A percentile compares a stretch with the other conserved stretches of the same genome.
phyloP scores from a whole-genome alignment of 2,888 invertebrate genomes.

The Hemicrepidius hirtus region DNA sequence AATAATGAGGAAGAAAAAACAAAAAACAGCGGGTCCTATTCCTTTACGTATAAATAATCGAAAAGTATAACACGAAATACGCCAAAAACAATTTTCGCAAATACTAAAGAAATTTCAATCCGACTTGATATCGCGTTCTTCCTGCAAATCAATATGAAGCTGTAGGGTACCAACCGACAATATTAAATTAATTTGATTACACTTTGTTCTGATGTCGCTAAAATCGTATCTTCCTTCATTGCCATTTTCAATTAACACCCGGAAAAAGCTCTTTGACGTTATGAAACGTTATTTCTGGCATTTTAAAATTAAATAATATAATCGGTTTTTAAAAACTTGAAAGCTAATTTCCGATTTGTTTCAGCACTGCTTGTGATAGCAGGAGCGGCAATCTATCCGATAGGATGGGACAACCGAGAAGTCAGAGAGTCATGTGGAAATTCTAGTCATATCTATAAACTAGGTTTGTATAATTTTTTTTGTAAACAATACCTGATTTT shows the following conservation, averaged over 20 bases:
- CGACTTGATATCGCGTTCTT: background rate
- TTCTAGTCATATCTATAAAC: slow-evolving; percentile 75
- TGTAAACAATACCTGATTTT: too few relatives aligned
- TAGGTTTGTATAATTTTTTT: slow-evolving; percentile 73
- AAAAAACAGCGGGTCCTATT: too few relatives aligned
- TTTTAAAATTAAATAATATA: background rate
- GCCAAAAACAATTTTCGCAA: too few relatives aligned
- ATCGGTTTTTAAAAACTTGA: background rate
- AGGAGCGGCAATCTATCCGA: slow-evolving; percentile 77
- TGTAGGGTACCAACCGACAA: background rate
- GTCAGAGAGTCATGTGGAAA: slow-evolving; percentile 78
- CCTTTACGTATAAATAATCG: too few relatives aligned
- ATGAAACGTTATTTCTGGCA: too few relatives aligned
- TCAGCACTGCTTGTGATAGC: slow-evolving; percentile 75
- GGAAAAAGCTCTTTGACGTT: background rate
- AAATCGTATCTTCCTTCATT: background rate
- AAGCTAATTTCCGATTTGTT: slow-evolving; percentile 58
- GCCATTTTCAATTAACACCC: slow-evolving; percentile 8
- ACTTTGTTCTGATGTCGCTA: slow-evolving; percentile 3
- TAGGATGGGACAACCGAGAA: slow-evolving; percentile 80
- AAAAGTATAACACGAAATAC: too few relatives aligned
- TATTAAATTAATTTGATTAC: slow-evolving; percentile 27
- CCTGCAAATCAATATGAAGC: slow-evolving; percentile 2
- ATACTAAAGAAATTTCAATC: background rate
- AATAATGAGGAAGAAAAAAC: too few relatives aligned